These are phyloP conservation scores for Aradus depressus DNA, from an alignment of 2,888 invertebrate species.

Conservation along the genomic window DNA sequence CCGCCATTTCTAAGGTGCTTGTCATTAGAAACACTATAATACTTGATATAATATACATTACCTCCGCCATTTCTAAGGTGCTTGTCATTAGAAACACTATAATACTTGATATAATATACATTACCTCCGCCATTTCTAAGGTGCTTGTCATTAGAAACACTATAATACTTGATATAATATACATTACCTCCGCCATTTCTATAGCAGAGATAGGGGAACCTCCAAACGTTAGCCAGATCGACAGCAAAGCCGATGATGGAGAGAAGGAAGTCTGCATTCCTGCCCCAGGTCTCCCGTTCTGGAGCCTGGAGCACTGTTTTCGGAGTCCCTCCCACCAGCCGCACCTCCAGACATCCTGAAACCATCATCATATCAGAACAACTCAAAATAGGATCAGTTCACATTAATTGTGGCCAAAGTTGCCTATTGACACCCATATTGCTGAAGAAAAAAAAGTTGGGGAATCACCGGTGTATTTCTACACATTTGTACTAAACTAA, in stretches of 20 bases:
- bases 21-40: no score
- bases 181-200: slow-evolving; percentile 60
- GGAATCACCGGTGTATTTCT: no score
- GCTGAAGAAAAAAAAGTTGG: no score
- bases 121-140: no score
- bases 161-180: no score
- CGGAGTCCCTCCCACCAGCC: slow-evolving; percentile 20
- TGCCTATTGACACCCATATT: background rate
- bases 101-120: no score
- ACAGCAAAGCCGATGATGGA: slow-evolving; percentile 79
- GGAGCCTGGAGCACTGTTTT: background rate
- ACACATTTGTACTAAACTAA: no score
- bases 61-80: no score
- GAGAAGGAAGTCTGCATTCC: slow-evolving; percentile 66
- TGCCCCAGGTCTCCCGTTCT: slow-evolving; percentile 63
- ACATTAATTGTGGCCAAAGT: background rate
- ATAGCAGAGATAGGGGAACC: slow-evolving; percentile 68
- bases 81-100: no score
- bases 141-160: no score
- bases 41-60: no score
- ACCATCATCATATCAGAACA: background rate
- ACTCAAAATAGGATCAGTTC: background rate
- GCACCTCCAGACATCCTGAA: slow-evolving; percentile 23
- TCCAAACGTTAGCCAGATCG: slow-evolving; percentile 77
- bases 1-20: no score